These are phyloP conservation scores for Mythimna vitellina DNA, from an alignment of 2,888 invertebrate genomes.

Conservation along the genomic window DNA sequence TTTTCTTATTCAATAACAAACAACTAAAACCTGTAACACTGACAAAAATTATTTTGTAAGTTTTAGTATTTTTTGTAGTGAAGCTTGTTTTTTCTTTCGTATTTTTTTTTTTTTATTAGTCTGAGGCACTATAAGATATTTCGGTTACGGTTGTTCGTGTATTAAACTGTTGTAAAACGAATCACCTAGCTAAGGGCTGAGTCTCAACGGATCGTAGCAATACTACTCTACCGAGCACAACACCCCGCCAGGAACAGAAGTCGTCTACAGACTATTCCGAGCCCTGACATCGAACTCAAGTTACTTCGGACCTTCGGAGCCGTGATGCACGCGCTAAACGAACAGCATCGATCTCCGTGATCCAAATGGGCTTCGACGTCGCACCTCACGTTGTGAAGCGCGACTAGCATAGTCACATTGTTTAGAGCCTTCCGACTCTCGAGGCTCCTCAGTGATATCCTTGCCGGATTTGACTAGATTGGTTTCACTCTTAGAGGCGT, in stretches of 20 bases:
- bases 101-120: too few relatives aligned
- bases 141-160: constrained; percentile 8
- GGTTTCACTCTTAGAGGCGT: constrained; percentile 85
- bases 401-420: constrained; percentile 81
- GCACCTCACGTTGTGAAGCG: constrained; percentile 74
- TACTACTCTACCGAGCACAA: constrained; percentile 69
- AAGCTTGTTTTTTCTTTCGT: too few relatives aligned
- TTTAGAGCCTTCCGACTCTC: constrained; percentile 86
- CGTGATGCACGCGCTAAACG: constrained; percentile 71
- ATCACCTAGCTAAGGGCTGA: constrained; percentile 83
- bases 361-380: constrained; percentile 80
- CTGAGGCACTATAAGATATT: neutral
- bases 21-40: too few relatives aligned
- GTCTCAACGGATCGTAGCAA: constrained; percentile 91
- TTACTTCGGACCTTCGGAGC: constrained; percentile 62
- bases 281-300: constrained; percentile 70
- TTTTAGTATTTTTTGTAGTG: too few relatives aligned
- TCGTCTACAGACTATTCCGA: constrained; percentile 92
- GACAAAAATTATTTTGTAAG: too few relatives aligned
- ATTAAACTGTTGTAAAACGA: constrained; percentile 42
- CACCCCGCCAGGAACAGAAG: constrained; percentile 90
- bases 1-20: too few relatives aligned
- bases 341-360: constrained; percentile 75
- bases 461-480: constrained; percentile 89
- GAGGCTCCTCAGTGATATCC: constrained; percentile 80